Percentiles rank a stretch among this genome's conserved stretches.
phyloP scores from a whole-genome alignment of 2,888 invertebrate genomes.

The Drosophila atripex region DNA sequence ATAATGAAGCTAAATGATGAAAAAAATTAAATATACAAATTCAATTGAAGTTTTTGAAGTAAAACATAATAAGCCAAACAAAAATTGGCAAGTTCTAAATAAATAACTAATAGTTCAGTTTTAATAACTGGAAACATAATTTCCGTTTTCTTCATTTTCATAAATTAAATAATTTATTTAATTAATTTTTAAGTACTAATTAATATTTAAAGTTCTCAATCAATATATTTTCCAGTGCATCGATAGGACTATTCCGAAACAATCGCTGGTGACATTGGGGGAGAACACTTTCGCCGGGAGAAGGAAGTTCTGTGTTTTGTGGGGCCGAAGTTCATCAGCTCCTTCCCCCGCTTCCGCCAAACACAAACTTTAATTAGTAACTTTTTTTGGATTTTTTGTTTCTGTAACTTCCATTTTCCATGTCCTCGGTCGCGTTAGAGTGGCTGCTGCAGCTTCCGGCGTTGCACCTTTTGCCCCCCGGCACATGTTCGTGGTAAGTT shows the following conservation, averaged over 20 bases:
- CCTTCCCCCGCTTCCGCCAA: conserved; percentile 27
- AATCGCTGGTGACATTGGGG: conserved; percentile 30
- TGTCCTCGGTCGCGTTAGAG: conserved; percentile 46
- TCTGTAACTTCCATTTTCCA: conserved; percentile 5
- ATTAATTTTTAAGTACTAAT: not conserved
- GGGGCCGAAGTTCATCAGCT: conserved; percentile 64
- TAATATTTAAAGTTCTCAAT: not conserved
- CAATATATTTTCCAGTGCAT: conserved; percentile 2
- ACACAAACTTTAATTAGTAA: conserved; percentile 77
- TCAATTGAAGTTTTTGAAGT: not conserved
- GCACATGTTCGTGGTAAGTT: conserved; percentile 64
- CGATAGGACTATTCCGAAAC: not conserved
- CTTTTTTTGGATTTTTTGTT: conserved; percentile 53
- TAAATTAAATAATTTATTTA: too few species aligned
- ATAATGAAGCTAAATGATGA: too few species aligned
- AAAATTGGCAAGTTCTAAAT: too few species aligned
- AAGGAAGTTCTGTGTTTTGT: conserved; percentile 30
- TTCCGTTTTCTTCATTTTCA: too few species aligned
- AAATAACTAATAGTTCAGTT: too few species aligned
- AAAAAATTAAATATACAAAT: not conserved
- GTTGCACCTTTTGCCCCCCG: conserved; percentile 69
- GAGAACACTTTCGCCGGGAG: conserved; percentile 68
- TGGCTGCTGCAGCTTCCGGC: conserved; percentile 64
- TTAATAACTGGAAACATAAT: too few species aligned
- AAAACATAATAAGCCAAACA: not conserved